phyloP scores from a whole-genome alignment of 2,797 vertebrate species.

The Bucorvus abyssinicus region DNA sequence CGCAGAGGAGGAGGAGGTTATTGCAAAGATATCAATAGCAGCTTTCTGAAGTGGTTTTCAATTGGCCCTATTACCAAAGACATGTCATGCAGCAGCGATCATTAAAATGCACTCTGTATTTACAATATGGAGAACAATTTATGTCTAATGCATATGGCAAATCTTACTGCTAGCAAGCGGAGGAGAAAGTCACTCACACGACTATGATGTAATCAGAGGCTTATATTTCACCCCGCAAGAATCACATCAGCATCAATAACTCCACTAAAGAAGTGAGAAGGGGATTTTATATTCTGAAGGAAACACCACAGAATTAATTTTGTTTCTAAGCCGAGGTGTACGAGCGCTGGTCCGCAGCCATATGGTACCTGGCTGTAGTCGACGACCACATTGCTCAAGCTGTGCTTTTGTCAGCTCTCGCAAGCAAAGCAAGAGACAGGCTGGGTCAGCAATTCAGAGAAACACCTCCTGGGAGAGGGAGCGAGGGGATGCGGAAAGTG shows the following conservation, averaged over 20 bases:
- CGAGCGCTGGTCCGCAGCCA: background rate
- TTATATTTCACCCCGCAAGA: constrained; percentile 53
- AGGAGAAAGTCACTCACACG: constrained; percentile 1
- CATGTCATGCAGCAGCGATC: background rate
- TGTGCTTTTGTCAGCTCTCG: constrained; percentile 24
- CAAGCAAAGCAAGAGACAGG: background rate
- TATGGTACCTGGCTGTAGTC: background rate
- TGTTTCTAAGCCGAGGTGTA: background rate
- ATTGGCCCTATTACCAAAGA: constrained; percentile 24
- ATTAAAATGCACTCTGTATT: constrained; percentile 19
- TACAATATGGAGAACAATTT: constrained; percentile 7
- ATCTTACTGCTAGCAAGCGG: background rate
- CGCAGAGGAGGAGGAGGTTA: background rate
- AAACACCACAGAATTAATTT: constrained; percentile 1
- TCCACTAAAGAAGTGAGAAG: background rate
- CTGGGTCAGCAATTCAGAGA: constrained; percentile 42
- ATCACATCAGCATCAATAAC: constrained; percentile 34
- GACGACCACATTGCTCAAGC: background rate
- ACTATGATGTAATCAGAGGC: constrained; percentile 49
- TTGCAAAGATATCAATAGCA: constrained; percentile 44
- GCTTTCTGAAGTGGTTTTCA: constrained; percentile 50
- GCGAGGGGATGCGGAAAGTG: background rate
- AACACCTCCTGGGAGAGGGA: background rate
- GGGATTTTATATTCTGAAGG: background rate
- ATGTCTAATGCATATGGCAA: background rate